These are phyloP conservation scores for Anoura caudifer DNA, from an alignment of 2,113 vertebrate species.

Conservation along the genomic window DNA sequence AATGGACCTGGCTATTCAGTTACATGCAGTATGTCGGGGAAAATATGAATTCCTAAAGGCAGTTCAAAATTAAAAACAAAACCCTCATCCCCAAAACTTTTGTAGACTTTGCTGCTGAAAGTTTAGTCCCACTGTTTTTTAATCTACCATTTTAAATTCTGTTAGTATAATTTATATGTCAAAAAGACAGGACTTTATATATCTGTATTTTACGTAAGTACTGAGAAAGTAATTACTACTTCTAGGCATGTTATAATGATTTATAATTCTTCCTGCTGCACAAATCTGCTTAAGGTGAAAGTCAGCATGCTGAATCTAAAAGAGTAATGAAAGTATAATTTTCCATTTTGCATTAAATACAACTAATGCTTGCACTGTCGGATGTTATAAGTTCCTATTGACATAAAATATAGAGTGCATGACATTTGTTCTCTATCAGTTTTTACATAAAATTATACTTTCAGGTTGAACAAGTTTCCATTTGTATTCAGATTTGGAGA, in stretches of 20 bases:
- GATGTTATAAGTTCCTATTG: slow-evolving; percentile 21
- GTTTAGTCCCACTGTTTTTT: background rate
- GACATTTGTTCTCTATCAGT: slow-evolving; percentile 24
- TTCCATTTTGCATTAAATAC: slow-evolving; percentile 51
- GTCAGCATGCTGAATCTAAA: slow-evolving; percentile 27
- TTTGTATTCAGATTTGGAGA: slow-evolving; percentile 31
- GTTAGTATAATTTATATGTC: slow-evolving; percentile 21
- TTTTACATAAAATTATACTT: slow-evolving; percentile 41
- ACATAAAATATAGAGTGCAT: slow-evolving; percentile 22
- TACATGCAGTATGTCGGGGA: background rate
- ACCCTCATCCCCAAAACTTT: background rate
- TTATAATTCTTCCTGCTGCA: slow-evolving; percentile 38
- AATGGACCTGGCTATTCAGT: background rate
- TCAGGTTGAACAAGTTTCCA: slow-evolving; percentile 25
- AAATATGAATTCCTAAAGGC: background rate
- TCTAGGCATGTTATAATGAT: slow-evolving; percentile 39
- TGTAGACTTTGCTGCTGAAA: background rate
- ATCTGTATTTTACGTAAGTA: slow-evolving; percentile 45
- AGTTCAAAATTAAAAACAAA: slow-evolving; percentile 25
- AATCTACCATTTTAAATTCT: slow-evolving; percentile 18
- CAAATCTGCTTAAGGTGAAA: slow-evolving; percentile 42
- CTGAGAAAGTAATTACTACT: slow-evolving; percentile 50
- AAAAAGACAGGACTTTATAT: slow-evolving; percentile 29
- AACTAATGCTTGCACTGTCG: background rate
- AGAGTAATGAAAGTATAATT: slow-evolving; percentile 47